A percentile compares a stretch with the other conserved stretches of the same genome.
Conservation (phyloP, 2,888 invertebrate genomes). For the Tanypteryx hageni region DNA sequence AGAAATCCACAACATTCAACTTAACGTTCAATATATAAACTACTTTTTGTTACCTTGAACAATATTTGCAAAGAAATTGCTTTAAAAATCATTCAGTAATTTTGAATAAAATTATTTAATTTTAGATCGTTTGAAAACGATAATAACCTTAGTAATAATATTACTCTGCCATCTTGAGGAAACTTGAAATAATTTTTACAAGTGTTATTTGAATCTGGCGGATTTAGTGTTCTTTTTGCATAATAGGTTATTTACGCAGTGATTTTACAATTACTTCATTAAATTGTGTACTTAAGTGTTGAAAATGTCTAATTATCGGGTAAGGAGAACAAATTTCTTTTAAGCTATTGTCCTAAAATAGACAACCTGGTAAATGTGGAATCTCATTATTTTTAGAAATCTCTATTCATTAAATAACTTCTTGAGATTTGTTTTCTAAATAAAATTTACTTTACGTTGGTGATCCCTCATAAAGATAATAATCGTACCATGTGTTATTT, state of each 20-base stretch:
- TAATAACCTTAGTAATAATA: not conserved
- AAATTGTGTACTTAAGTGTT: not conserved
- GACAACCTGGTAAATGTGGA: not conserved
- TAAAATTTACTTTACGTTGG: not conserved
- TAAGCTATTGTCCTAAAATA: not conserved
- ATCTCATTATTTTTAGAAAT: not conserved
- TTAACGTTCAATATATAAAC: too few relatives aligned
- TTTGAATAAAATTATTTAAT: not conserved
- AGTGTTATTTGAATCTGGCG: not conserved
- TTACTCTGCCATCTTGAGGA: slow-evolving; percentile 35
- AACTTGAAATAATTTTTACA: not conserved
- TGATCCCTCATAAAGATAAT: not conserved
- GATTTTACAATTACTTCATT: not conserved
- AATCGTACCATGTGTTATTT: not conserved
- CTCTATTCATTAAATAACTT: too few relatives aligned
- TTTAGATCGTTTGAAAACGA: not conserved
- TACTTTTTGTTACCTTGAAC: too few relatives aligned
- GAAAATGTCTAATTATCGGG: slow-evolving; percentile 9
- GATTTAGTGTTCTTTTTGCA: not conserved
- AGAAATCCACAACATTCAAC: too few relatives aligned
- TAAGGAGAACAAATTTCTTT: not conserved
- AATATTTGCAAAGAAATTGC: not conserved
- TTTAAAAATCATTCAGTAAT: not conserved
- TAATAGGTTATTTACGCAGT: not conserved
- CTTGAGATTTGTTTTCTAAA: not conserved